A percentile compares a stretch with the other conserved stretches of the same genome.
phyloP scores from a whole-genome alignment of 1,140 invertebrate species.

The Piezodorus guildinii region DNA sequence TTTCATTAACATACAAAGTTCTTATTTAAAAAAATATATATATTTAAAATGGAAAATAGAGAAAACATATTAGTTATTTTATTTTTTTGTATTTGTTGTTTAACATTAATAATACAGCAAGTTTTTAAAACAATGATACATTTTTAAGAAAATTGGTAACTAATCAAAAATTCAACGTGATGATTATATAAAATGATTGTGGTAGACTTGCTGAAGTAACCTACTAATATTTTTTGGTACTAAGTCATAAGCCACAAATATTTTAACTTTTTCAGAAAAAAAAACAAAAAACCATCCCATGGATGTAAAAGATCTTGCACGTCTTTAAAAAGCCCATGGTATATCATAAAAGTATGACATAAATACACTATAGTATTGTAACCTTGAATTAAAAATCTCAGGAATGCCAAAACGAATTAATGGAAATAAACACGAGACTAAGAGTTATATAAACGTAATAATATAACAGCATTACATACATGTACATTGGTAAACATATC shows the following conservation, averaged over 20 bases:
- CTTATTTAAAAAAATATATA: not conserved
- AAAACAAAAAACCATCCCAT: not conserved
- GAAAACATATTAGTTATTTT: too few relatives aligned
- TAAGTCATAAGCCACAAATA: not conserved
- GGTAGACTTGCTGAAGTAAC: not conserved
- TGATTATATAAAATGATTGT: not conserved
- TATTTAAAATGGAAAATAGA: too few relatives aligned
- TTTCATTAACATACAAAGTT: not conserved
- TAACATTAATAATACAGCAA: too few relatives aligned
- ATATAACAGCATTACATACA: not conserved
- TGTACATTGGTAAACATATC: not conserved
- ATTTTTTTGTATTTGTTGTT: too few relatives aligned
- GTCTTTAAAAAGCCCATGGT: not conserved
- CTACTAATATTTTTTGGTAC: not conserved
- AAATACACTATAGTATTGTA: not conserved
- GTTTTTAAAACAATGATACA: too few relatives aligned
- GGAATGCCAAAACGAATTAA: not conserved
- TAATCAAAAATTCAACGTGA: too few relatives aligned
- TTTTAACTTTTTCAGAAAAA: not conserved
- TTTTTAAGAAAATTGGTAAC: too few relatives aligned
- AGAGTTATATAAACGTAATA: not conserved
- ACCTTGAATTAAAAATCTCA: constrained; percentile 13
- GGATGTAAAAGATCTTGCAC: not conserved
- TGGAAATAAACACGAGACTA: not conserved
- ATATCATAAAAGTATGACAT: constrained; percentile 2